Conservation (phyloP, 2,797 vertebrate genomes). For the Rhinella marina region DNA sequence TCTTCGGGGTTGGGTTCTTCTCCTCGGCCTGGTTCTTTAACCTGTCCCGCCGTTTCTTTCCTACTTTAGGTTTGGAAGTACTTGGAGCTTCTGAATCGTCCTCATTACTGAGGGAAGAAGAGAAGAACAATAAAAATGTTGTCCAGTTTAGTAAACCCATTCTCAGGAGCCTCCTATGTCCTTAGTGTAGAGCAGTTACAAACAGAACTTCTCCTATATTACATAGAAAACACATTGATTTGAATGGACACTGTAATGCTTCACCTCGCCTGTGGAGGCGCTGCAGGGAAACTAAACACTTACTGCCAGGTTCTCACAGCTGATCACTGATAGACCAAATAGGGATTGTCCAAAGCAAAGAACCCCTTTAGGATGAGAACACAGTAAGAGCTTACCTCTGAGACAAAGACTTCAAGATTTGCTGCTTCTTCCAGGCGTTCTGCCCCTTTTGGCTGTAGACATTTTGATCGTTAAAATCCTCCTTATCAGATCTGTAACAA, state of each 20-base stretch:
- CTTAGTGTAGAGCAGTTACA: neutral
- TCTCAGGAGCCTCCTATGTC: neutral
- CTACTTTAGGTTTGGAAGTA: constrained; percentile 69
- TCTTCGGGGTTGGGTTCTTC: neutral
- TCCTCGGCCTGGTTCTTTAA: constrained; percentile 64
- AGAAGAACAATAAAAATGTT: neutral
- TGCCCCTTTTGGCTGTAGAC: constrained; percentile 80
- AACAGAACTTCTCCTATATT: neutral
- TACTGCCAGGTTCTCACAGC: neutral
- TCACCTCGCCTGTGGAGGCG: neutral
- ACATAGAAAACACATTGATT: neutral
- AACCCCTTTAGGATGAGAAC: neutral
- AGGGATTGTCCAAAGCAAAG: neutral
- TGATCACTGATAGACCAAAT: neutral
- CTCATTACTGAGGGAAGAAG: constrained; percentile 64
- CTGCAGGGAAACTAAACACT: neutral
- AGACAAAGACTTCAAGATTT: constrained; percentile 81
- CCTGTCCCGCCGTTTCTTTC: constrained; percentile 71
- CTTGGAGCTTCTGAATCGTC: constrained; percentile 63
- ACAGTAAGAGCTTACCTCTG: constrained; percentile 22
- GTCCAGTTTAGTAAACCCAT: neutral
- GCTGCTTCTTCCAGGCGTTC: constrained; percentile 79
- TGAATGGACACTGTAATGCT: neutral
- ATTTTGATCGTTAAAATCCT: constrained; percentile 81
- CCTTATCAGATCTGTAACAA: constrained; percentile 80